Base-by-base conservation (phyloP, 2,113 vertebrate genomes). In the Hippocampus guttulatus region DNA sequence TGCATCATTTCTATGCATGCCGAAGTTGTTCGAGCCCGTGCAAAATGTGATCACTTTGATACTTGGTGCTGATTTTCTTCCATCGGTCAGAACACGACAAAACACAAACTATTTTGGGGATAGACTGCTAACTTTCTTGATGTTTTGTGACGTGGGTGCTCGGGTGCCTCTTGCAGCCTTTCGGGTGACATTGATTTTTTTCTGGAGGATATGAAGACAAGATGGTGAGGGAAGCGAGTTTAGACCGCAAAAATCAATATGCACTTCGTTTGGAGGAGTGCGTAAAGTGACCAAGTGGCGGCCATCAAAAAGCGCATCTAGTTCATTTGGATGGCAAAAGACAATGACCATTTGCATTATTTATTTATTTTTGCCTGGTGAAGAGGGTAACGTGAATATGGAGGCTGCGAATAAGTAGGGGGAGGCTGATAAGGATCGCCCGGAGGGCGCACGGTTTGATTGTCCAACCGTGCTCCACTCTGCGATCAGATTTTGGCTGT, bases 371-470 rank as follows among this genome's bases (percentile, higher is more conserved):
- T 52, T 67, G 85, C 83, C 85, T 89, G 85, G 89, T 90, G 86
- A 88, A 85, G 84, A 77, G 84, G 84, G 83, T 89, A 88, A 87
- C 85, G 84, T 91, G 87, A 90, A 90, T 91, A 90, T 90, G 91
- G 84, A 89, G 87, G 85, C 81, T 84, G 80, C 83, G 85, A 85
- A 89, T 69, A 82, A 65, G 71, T 9, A n/a, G 79, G 78, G 77
- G 77, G 75, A 85, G 76, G 77, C 76, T 79, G 83, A 88, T 83
- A 76, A 77, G 67, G 81, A 88, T 83, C 80, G 87, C 76, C 82
- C 74, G 76, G 77, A 75, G 82, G 78, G 84, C 78, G 77, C 81
- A 77, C 81, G 64, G 80, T 41, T 40, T 63, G 33, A 62, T 68
- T 41, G 64, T 47, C 57, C 16, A 77, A 72, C 72, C 62, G 75